Evolutionary conservation across 2,113 vertebrate genomes (phyloP).

Genomic region (Harpagus bidentatus): DNA sequence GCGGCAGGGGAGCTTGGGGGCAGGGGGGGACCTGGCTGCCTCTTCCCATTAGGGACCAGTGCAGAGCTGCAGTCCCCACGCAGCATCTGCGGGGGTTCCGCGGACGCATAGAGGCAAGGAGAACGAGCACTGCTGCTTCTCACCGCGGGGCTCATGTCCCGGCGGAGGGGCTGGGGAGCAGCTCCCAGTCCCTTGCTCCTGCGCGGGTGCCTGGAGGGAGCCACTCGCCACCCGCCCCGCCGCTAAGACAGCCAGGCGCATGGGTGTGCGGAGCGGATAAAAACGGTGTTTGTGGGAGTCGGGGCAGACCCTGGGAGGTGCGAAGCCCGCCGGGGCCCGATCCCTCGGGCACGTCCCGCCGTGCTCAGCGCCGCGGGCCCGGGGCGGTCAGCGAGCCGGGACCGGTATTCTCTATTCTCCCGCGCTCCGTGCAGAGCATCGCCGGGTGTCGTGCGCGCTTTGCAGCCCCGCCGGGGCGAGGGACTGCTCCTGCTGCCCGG

Average conservation of each 20-base stretch:
- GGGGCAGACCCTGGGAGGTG: not conserved
- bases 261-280: not conserved
- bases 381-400: not conserved
- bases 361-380: fast-evolving
- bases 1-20: not conserved
- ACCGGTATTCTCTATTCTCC: too few relatives aligned
- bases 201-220: fast-evolving
- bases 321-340: not conserved
- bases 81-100: not conserved
- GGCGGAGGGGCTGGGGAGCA: not conserved
- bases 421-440: fast-evolving
- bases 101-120: not conserved
- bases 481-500: not conserved
- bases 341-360: too few relatives aligned
- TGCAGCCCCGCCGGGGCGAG: not conserved
- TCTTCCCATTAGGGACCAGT: not conserved
- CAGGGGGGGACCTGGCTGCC: not conserved
- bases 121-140: not conserved
- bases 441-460: too few relatives aligned
- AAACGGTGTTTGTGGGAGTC: not conserved
- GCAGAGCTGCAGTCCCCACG: not conserved
- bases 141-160: fast-evolving
- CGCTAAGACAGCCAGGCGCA: not conserved
- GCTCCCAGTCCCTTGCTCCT: not conserved
- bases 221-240: fast-evolving